Percentiles rank a stretch among this genome's conserved stretches.
Evolutionary conservation across 2,888 invertebrate genomes (phyloP).

Genomic region (Ommatoiulus sabulosus): DNA sequence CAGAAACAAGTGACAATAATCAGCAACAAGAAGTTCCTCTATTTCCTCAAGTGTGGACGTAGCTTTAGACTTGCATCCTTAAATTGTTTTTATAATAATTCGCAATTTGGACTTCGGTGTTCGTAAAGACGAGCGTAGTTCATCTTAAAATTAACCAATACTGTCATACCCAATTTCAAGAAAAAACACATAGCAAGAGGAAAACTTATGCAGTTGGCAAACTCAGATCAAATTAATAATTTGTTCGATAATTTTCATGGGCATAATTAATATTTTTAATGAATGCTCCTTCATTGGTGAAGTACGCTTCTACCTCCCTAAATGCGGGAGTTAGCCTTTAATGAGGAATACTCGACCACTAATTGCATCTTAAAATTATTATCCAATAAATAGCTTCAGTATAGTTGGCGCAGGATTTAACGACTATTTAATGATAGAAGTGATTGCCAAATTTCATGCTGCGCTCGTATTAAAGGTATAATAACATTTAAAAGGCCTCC

Average conservation of each 20-base stretch:
- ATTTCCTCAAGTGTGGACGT: too few relatives aligned
- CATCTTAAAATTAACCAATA: too few relatives aligned
- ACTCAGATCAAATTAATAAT: too few relatives aligned
- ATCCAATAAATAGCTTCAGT: conserved; percentile 10
- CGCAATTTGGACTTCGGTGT: too few relatives aligned
- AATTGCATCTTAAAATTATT: conserved; percentile 31
- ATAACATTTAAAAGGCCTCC: neutral
- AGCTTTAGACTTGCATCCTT: too few relatives aligned
- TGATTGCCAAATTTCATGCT: neutral
- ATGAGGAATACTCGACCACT: conserved; percentile 5
- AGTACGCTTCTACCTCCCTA: neutral
- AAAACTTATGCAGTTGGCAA: too few relatives aligned
- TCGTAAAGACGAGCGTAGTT: too few relatives aligned
- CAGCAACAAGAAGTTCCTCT: too few relatives aligned
- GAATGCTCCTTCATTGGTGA: neutral
- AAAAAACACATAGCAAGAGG: too few relatives aligned
- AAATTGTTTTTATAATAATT: too few relatives aligned
- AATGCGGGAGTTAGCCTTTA: neutral
- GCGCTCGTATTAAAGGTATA: neutral
- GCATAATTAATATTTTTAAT: neutral
- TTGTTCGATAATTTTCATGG: neutral
- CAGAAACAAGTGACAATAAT: too few relatives aligned
- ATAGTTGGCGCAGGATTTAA: neutral
- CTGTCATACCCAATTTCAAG: too few relatives aligned
- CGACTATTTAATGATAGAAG: neutral